Conservation (phyloP, 2,888 invertebrate genomes). For the Hartigia nigra region DNA sequence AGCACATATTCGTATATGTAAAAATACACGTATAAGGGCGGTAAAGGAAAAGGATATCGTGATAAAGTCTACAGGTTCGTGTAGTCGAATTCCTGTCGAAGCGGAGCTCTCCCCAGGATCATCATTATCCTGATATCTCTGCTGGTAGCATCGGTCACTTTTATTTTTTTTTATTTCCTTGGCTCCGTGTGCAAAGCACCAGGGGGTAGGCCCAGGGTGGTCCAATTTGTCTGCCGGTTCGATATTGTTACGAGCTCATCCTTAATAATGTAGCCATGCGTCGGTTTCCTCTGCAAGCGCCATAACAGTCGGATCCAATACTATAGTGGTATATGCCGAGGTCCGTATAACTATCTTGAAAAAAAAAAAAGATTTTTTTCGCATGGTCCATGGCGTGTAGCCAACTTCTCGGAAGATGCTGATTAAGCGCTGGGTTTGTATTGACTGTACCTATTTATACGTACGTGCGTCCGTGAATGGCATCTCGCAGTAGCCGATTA, state of each 20-base stretch:
- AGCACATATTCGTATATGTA: background rate
- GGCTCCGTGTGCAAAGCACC: slow-evolving; percentile 45
- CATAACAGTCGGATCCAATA: background rate
- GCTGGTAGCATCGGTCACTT: slow-evolving; percentile 43
- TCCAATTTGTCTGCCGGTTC: slow-evolving; percentile 64
- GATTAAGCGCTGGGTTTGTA: background rate
- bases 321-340: background rate
- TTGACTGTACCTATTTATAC: background rate
- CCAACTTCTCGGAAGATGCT: background rate
- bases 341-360: background rate
- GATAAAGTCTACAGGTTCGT: background rate
- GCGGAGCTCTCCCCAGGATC: slow-evolving; percentile 20
- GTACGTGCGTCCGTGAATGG: background rate
- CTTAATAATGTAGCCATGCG: slow-evolving; percentile 51
- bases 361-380: background rate
- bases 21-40: background rate
- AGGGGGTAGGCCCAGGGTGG: slow-evolving; percentile 60
- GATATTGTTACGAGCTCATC: slow-evolving; percentile 65
- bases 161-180: slow-evolving; percentile 50
- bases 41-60: background rate
- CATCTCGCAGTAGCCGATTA: background rate
- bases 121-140: slow-evolving; percentile 47
- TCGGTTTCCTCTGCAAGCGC: background rate
- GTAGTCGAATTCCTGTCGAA: slow-evolving; percentile 9
- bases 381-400: background rate